Percentiles rank a stretch among this genome's conserved stretches.
phyloP scores from a whole-genome alignment of 2,888 invertebrate genomes.

The Gnatocerus cornutus region DNA sequence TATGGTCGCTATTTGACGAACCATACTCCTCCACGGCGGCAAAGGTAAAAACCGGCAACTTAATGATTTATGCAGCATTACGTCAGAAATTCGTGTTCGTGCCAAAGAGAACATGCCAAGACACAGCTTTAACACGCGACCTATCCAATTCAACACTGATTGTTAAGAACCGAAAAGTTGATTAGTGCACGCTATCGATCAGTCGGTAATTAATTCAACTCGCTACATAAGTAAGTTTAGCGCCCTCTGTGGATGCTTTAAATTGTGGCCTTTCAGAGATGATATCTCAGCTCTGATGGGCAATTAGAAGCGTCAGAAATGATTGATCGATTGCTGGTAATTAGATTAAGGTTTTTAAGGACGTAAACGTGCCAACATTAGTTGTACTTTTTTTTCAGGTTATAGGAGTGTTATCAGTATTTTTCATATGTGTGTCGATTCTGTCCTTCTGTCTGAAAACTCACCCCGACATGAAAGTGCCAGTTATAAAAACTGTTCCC shows the following conservation, averaged over 20 bases:
- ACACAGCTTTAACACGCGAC: constrained; percentile 4
- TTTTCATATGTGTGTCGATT: constrained; percentile 99
- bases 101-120: constrained; percentile 16
- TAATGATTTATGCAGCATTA: constrained; percentile 17
- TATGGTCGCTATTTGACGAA: constrained; percentile 99
- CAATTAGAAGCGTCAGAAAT: constrained; percentile 20
- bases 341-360: constrained; percentile 3
- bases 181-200: too few species aligned
- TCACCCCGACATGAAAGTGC: constrained; percentile 98
- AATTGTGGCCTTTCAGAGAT: constrained; percentile 10
- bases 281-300: constrained; percentile 17
- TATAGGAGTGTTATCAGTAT: constrained; percentile 97
- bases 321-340: constrained; percentile 27
- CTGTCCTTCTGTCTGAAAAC: constrained; percentile 99
- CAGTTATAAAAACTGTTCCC: constrained; percentile 86
- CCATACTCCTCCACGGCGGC: constrained; percentile 98
- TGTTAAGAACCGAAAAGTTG: background rate
- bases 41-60: constrained; percentile 79
- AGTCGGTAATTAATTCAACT: constrained; percentile 2
- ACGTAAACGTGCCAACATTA: background rate
- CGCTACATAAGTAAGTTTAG: background rate
- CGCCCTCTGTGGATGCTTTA: background rate
- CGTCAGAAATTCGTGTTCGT: constrained; percentile 15
- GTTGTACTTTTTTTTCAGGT: constrained; percentile 78
- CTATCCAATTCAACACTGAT: background rate